These are phyloP conservation scores for Macrophya annulata DNA, from an alignment of 2,888 invertebrate genomes.

Conservation along the genomic window DNA sequence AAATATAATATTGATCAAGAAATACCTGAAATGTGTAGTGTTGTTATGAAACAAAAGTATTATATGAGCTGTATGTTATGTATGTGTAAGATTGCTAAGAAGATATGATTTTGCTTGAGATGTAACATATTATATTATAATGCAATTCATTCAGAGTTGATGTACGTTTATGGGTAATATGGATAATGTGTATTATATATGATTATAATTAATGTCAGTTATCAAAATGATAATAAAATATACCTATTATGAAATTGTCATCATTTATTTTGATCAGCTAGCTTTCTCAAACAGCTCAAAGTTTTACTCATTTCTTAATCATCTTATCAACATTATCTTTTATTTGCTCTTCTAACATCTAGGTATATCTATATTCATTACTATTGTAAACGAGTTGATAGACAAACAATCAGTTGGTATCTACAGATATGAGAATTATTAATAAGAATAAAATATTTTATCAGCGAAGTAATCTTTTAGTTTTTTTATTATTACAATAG, in stretches of 20 bases:
- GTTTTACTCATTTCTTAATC: neutral
- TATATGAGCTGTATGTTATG: conserved; percentile 76
- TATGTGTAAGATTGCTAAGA: conserved; percentile 73
- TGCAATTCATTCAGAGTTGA: conserved; percentile 68
- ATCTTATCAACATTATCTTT: neutral
- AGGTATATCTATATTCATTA: neutral
- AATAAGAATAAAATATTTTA: neutral
- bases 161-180: conserved; percentile 71
- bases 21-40: conserved; percentile 8
- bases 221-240: conserved; percentile 56
- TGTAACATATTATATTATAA: conserved; percentile 73
- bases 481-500: too few species aligned
- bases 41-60: conserved; percentile 76
- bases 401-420: neutral
- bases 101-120: conserved; percentile 71
- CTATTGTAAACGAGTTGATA: too few species aligned
- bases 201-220: conserved; percentile 70
- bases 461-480: neutral
- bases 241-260: conserved; percentile 37
- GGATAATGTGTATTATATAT: conserved; percentile 74
- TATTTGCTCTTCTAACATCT: neutral
- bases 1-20: neutral
- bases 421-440: too few species aligned
- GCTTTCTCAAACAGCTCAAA: neutral
- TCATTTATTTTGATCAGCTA: neutral